phyloP scores from a whole-genome alignment of 2,113 vertebrate species.

The Colistium nudipinnis region DNA sequence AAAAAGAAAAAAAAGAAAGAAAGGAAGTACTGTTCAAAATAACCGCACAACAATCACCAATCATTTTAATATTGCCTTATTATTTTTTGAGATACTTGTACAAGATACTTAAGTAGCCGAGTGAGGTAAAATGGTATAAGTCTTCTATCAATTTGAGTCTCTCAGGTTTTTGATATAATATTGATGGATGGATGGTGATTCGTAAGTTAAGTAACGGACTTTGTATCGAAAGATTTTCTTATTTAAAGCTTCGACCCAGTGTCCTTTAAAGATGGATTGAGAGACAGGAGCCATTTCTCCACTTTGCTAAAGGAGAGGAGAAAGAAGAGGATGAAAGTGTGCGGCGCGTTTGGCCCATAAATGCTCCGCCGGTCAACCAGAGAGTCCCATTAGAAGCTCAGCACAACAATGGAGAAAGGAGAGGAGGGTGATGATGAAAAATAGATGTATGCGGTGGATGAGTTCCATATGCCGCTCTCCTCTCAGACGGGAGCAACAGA shows the following conservation, averaged over 20 bases:
- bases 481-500: conserved; percentile 54
- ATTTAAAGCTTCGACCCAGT: background rate
- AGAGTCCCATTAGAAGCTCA: conserved; percentile 63
- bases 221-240: too few species aligned
- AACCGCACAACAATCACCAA: background rate
- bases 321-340: conserved; percentile 44
- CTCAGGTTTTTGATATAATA: too few species aligned
- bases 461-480: conserved; percentile 68
- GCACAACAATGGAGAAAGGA: conserved; percentile 62
- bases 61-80: background rate
- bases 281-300: conserved; percentile 22
- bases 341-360: conserved; percentile 38
- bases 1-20: too few species aligned
- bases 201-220: too few species aligned
- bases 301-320: background rate
- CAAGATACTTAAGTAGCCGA: too few species aligned
- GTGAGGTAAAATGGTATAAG: too few species aligned
- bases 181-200: too few species aligned
- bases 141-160: too few species aligned
- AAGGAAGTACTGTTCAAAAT: background rate
- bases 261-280: conserved; percentile 8
- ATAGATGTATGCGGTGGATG: conserved; percentile 74
- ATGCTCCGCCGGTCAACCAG: conserved; percentile 23
- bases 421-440: conserved; percentile 74
- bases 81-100: too few species aligned